Percentiles rank a stretch among this genome's conserved stretches.
These are phyloP conservation scores for Holacanthella duospinosa DNA, from an alignment of 2,888 invertebrate species.

Conservation along the genomic window DNA sequence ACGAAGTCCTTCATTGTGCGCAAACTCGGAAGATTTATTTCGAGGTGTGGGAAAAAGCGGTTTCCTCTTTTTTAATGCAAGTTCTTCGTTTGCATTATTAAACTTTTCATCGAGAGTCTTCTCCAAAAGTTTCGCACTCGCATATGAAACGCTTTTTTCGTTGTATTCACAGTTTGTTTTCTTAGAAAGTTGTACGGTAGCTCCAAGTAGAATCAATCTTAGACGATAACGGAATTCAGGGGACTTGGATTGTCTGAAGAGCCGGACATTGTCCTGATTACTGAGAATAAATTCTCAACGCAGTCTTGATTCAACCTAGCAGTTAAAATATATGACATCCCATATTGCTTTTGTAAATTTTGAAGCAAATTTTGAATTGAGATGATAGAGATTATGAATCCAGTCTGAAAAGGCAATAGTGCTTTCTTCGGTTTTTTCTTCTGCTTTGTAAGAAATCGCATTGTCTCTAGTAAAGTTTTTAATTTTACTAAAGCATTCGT, in stretches of 20 bases:
- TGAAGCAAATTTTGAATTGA: not conserved
- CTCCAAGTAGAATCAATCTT: not conserved
- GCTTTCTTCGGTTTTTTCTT: constrained; percentile 9
- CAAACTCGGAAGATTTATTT: not conserved
- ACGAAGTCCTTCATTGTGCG: not conserved
- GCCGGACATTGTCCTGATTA: not conserved
- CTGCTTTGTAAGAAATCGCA: not conserved
- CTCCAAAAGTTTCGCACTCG: not conserved
- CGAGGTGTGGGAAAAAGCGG: not conserved
- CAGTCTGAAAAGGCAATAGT: constrained; percentile 13
- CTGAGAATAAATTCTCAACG: not conserved
- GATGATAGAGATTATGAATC: constrained; percentile 12
- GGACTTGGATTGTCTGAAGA: not conserved
- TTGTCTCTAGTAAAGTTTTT: not conserved
- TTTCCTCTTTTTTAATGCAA: not conserved
- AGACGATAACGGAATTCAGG: not conserved
- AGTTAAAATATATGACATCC: not conserved
- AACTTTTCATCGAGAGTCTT: not conserved
- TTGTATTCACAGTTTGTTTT: not conserved
- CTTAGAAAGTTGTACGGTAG: not conserved
- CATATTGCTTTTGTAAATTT: not conserved
- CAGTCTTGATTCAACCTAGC: not conserved
- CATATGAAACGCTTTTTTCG: not conserved
- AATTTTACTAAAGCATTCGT: not conserved
- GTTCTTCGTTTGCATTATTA: not conserved